Conservation (phyloP, 1,140 invertebrate genomes). For the Calosoma granatense region DNA sequence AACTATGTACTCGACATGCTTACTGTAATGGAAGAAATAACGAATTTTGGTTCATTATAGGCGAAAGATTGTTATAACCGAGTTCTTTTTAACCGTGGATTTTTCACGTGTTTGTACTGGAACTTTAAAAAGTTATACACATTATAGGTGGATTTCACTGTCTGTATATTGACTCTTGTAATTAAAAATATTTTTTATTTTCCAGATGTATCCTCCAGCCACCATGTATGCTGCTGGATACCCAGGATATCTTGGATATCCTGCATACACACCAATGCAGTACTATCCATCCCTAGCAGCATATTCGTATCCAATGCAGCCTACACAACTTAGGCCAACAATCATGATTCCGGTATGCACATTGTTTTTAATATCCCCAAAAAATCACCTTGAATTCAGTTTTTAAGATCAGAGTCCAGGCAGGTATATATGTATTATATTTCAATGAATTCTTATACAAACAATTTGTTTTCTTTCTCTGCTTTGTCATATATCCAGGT, state of each 20-base stretch:
- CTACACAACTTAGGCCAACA: conserved; percentile 55
- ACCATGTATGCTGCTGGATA: conserved; percentile 59
- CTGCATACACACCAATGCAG: conserved; percentile 58
- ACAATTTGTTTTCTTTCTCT: background rate
- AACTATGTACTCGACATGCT: no score
- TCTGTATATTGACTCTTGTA: no score
- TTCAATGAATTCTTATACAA: background rate
- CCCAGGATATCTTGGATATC: conserved; percentile 62
- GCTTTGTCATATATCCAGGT: background rate
- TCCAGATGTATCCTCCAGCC: conserved; percentile 57
- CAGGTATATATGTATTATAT: background rate
- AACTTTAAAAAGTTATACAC: no score
- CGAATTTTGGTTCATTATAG: no score
- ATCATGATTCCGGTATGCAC: conserved; percentile 63
- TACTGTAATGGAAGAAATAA: no score
- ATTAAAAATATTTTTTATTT: conserved; percentile 16
- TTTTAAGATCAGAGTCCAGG: no score
- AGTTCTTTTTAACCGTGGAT: no score
- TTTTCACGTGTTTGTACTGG: no score
- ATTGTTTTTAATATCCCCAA: no score
- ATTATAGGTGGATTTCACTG: no score
- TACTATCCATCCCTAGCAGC: conserved; percentile 60
- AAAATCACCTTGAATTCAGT: no score
- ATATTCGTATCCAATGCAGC: conserved; percentile 58
- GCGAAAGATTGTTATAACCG: no score